Conservation (phyloP, 2,888 invertebrate genomes). For the Zonitis immaculata region DNA sequence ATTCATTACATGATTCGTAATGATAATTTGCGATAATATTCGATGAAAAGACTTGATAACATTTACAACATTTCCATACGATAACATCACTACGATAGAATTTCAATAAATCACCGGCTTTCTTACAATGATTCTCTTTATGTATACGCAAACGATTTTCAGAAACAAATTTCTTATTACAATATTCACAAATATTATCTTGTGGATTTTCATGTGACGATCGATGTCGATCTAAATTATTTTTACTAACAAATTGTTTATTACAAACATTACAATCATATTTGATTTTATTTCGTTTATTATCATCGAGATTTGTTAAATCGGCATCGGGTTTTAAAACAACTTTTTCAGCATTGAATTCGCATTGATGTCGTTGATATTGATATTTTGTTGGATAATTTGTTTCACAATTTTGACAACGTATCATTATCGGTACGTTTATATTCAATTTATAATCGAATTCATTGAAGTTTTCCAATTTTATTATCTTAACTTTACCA, state of each 20-base stretch:
- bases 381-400: conserved; percentile 49
- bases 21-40: conserved; percentile 38
- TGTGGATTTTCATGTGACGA: conserved; percentile 42
- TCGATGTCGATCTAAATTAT: conserved; percentile 46
- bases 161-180: conserved; percentile 47
- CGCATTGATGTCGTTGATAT: conserved; percentile 48
- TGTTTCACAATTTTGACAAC: conserved; percentile 49
- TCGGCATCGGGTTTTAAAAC: conserved; percentile 44
- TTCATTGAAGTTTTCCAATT: conserved; percentile 26
- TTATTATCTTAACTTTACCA: conserved; percentile 32
- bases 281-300: conserved; percentile 30
- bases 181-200: conserved; percentile 46
- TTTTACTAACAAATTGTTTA: conserved; percentile 46
- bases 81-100: conserved; percentile 48
- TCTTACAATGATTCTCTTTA: conserved; percentile 49
- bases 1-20: conserved; percentile 33
- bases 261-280: conserved; percentile 44
- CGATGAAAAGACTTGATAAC: conserved; percentile 47
- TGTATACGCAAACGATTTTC: conserved; percentile 47
- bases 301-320: conserved; percentile 40
- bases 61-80: conserved; percentile 47
- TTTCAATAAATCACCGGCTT: conserved; percentile 46
- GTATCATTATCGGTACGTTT: conserved; percentile 40
- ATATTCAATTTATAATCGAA: conserved; percentile 13
- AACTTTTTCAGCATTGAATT: conserved; percentile 47